Base-by-base conservation (phyloP, 1,140 invertebrate genomes). In the Nautilus pompilius region DNA sequence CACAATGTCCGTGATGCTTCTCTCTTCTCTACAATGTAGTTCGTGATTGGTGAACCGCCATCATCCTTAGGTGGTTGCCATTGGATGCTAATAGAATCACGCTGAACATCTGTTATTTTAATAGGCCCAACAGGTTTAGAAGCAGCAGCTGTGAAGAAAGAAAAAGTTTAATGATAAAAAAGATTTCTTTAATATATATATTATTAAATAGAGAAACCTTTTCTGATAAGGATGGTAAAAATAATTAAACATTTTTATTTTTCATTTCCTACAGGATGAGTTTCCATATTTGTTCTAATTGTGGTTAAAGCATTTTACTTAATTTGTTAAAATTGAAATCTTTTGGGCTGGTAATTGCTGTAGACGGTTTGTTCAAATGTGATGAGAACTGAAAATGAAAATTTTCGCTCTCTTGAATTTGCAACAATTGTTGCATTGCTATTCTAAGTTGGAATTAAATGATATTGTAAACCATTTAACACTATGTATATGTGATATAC, bases 11-110 rank as follows among this genome's bases (percentile, higher is more conserved):
- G 20, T 29, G 26, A 20, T 6, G 28, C 1, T 32, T 96, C 93
- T 86, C 95, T 89, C 80, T 95, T 96, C 92, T 98, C 96, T 3
- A 99, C 88, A 26, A 96, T 89, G 77, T 98, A 99, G 75, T 95
- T 93, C 0, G 91, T 95, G 59, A 98, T 87, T 48, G 87, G 88
- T 20, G 93, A 83, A 28, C 95, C 95, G 45, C 96, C 95, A 83
- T 98, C 94, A 75, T 92, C 90, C 6, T 87, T 87, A 0, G 95
- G 94, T 65, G 93, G 91, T 75, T 70, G 61, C 78, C 77, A 78
- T 34, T 73, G 68, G 51, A 80, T 71, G n/a, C 69, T 75, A 4
- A 77, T 59, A 51, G 60, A 67, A 2, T 70, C 69, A n/a, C 71
- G 68, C 24, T 65, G 90, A 89, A 80, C 70, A 36, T 77, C 72